Base-by-base conservation (phyloP, 1,140 invertebrate genomes). In the Diachasma alloeum region DNA sequence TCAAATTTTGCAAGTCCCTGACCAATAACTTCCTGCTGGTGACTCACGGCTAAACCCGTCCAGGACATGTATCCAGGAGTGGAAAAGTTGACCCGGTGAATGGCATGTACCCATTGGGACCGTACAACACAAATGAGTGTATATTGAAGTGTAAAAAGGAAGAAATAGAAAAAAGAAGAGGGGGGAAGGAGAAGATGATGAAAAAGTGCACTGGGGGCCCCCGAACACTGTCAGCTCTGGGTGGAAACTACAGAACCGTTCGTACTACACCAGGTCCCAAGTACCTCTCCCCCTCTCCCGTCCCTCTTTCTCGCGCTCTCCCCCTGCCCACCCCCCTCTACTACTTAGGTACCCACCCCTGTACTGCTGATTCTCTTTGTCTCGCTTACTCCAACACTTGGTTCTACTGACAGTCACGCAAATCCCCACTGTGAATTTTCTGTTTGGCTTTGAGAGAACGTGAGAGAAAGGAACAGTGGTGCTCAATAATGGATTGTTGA, bases 401-500 rank as follows among this genome's bases (percentile, higher is more conserved):
- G 36, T 4, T 11, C 39, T 42, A 42, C 39, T 31, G 66, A 53
- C 68, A 59, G 39, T 75, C 68, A 77, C 76, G 79, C 75, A 74
- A 78, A 80, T 78, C 84, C 85, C 87, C 83, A 84, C 86, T 81
- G 80, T 75, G 15, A 1, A 53, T 53, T 53, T 6, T 37, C 31
- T 19, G 26, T 37, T n/a, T 68, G 31, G 66, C 36, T 26, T 31
- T 66, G 36, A 36, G n/a, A 19, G 48, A 70, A 77, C 81, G 80
- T 76, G 83, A 87, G 87, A 88, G 88, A 89, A 90, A 90, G 87
- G 88, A n/a, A 81, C 86, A 88, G 88, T 66, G 87, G 85, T 83
- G 86, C 85, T 88, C 86, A 53, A 26, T 39, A 44, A 3, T 59
- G 17, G 36, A 22, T 24, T 63, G 0, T 37, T 63, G 22, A 26